Evolutionary conservation across 2,113 vertebrate genomes (phyloP).

Genomic region (Prunella fulvescens): DNA sequence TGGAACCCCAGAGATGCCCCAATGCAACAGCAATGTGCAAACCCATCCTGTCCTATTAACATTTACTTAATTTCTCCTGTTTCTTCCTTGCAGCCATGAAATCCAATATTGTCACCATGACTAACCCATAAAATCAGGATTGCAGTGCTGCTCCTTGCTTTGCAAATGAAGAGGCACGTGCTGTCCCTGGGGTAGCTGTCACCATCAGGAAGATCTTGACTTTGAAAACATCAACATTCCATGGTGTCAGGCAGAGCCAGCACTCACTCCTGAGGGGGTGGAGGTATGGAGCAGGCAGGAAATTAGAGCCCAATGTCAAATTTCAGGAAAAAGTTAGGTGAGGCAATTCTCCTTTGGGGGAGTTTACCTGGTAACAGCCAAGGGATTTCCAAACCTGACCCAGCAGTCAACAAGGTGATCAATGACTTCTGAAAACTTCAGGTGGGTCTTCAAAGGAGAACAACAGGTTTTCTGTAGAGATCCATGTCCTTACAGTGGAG

Average conservation of each 20-base stretch:
- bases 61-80: not conserved
- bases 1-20: not conserved
- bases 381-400: not conserved
- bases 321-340: not conserved
- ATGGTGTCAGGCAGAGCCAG: not conserved
- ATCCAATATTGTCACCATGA: not conserved
- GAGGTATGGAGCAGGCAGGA: not conserved
- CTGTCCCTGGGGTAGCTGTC: accelerated
- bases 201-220: not conserved
- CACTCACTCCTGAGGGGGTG: accelerated
- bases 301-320: not conserved
- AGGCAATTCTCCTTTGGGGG: not conserved
- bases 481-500: no score
- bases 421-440: not conserved
- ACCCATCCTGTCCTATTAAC: not conserved
- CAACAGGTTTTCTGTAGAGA: not conserved
- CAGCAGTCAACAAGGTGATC: not conserved
- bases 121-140: not conserved
- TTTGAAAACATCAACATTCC: accelerated
- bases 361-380: not conserved
- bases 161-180: not conserved
- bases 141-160: not conserved
- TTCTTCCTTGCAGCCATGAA: not conserved
- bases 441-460: not conserved
- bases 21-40: accelerated